A percentile compares a stretch with the other conserved stretches of the same genome.
Conservation (phyloP, 2,888 invertebrate genomes). For the Anoncus sp. region DNA sequence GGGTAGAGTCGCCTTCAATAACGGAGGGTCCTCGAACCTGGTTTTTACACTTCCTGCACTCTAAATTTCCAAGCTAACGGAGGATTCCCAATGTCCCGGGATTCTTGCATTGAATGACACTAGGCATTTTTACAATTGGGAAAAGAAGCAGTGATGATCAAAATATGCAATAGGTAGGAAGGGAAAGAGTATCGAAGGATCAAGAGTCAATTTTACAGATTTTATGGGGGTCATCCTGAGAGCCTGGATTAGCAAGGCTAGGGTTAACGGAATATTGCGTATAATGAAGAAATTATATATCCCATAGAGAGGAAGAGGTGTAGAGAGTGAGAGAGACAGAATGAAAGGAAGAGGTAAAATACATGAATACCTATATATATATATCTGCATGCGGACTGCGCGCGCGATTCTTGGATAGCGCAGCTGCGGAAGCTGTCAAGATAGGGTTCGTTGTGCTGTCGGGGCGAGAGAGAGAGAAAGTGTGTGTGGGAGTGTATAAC, state of each 20-base stretch:
- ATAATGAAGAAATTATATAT: conserved; percentile 16
- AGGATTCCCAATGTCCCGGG: too few relatives aligned
- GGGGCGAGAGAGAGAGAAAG: conserved; percentile 45
- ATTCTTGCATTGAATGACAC: too few relatives aligned
- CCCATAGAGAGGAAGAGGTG: too few relatives aligned
- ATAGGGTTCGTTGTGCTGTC: conserved; percentile 65
- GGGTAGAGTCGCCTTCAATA: too few relatives aligned
- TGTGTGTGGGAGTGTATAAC: conserved; percentile 60
- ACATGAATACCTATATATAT: conserved; percentile 2
- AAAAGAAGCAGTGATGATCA: too few relatives aligned
- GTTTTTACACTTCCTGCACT: too few relatives aligned
- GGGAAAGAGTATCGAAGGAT: too few relatives aligned
- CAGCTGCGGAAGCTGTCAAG: conserved; percentile 54
- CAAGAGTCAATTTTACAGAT: conserved; percentile 14
- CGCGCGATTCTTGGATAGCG: conserved; percentile 39
- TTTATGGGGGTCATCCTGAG: background rate
- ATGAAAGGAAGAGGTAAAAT: background rate
- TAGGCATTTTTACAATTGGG: too few relatives aligned
- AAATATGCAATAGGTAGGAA: too few relatives aligned
- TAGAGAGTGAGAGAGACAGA: background rate
- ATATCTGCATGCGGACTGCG: conserved; percentile 23
- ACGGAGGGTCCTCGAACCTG: too few relatives aligned
- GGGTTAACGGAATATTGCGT: conserved; percentile 18
- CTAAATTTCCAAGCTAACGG: too few relatives aligned
- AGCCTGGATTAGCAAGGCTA: background rate